phyloP scores from a whole-genome alignment of 2,113 vertebrate genomes.

The Oreochromis aureus region DNA sequence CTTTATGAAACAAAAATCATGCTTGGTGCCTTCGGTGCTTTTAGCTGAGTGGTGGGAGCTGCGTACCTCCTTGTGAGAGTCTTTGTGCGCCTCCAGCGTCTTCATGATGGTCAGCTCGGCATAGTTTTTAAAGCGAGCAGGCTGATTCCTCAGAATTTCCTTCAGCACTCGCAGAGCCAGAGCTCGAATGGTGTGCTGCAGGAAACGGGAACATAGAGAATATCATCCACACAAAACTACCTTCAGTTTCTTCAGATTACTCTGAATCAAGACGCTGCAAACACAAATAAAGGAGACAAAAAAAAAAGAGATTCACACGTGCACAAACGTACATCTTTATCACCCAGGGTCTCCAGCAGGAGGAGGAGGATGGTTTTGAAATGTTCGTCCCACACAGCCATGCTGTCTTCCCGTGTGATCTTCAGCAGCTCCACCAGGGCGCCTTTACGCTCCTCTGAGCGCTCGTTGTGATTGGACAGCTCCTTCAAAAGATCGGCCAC shows the following conservation, averaged over 20 bases:
- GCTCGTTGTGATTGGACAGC: constrained; percentile 95
- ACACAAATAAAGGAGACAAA: neutral
- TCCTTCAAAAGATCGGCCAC: constrained; percentile 96
- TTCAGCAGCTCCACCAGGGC: constrained; percentile 94
- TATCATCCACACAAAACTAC: neutral
- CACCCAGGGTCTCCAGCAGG: constrained; percentile 92
- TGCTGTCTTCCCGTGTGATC: constrained; percentile 91
- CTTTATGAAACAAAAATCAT: neutral
- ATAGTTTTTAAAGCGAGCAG: constrained; percentile 95
- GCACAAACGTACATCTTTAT: constrained; percentile 84
- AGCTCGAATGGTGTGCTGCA: constrained; percentile 90
- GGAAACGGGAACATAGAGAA: neutral
- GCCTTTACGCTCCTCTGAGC: constrained; percentile 89
- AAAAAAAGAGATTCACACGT: neutral
- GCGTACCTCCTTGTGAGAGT: constrained; percentile 94
- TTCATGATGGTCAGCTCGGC: constrained; percentile 99
- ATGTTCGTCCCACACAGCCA: constrained; percentile 96
- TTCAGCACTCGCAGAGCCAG: constrained; percentile 89
- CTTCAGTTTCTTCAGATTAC: neutral
- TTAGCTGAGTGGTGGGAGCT: neutral
- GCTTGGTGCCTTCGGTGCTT: neutral
- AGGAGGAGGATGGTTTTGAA: constrained; percentile 97
- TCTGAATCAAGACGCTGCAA: neutral
- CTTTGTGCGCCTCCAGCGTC: constrained; percentile 97
- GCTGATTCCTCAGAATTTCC: constrained; percentile 96